These are phyloP conservation scores for Sebastes minor DNA, from an alignment of 2,797 vertebrate genomes.

Conservation along the genomic window DNA sequence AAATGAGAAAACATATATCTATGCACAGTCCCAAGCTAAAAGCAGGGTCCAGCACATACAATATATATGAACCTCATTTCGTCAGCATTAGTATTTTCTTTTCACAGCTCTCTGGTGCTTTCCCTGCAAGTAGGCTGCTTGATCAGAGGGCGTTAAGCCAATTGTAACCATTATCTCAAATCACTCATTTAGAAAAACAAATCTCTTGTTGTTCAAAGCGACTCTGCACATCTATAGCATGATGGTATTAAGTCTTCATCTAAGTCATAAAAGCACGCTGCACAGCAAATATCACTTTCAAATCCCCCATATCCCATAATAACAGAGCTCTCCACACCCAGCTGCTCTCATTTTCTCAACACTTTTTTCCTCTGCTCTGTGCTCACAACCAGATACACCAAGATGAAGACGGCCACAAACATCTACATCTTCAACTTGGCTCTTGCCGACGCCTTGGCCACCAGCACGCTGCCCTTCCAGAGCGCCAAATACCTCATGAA, in stretches of 20 bases:
- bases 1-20: neutral
- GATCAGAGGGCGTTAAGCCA: conserved; percentile 21
- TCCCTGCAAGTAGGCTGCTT: conserved; percentile 26
- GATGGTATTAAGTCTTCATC: conserved; percentile 17
- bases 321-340: neutral
- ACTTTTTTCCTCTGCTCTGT: conserved; percentile 20
- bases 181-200: conserved; percentile 21
- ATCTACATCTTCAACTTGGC: conserved; percentile 98
- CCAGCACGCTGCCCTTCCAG: conserved; percentile 95
- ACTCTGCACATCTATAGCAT: neutral
- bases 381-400: conserved; percentile 87
- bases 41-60: conserved; percentile 11
- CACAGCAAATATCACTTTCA: conserved; percentile 5
- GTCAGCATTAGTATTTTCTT: neutral
- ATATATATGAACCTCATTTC: conserved; percentile 13
- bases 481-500: conserved; percentile 95
- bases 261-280: neutral
- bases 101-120: conserved; percentile 5
- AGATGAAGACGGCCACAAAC: conserved; percentile 96
- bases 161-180: conserved; percentile 42
- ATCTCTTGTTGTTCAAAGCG: neutral
- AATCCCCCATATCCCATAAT: conserved; percentile 1
- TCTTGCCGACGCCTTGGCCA: conserved; percentile 90
- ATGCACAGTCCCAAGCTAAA: neutral
- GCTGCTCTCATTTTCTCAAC: conserved; percentile 21